Evolutionary conservation across 2,113 vertebrate species (phyloP).

Genomic region (Martes martes): DNA sequence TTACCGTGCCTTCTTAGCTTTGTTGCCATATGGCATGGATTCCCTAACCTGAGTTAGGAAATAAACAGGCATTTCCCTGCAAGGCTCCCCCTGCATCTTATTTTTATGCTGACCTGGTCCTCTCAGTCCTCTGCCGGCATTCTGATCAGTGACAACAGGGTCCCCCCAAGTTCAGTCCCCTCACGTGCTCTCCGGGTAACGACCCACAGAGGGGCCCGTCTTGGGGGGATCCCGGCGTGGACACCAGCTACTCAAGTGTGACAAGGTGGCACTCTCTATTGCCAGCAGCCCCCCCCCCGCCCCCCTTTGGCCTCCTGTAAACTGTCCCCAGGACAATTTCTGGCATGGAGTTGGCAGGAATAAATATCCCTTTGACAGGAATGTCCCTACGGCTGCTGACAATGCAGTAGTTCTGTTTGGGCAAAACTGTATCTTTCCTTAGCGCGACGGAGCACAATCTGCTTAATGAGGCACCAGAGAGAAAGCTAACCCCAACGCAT

Average conservation of each 20-base stretch:
- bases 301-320: not conserved
- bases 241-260: not conserved
- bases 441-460: not conserved
- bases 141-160: not conserved
- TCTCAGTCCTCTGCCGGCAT: not conserved
- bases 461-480: not conserved
- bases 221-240: accelerated
- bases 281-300: not conserved
- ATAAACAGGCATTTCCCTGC: not conserved
- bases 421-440: not conserved
- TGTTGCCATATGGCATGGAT: not conserved
- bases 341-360: not conserved
- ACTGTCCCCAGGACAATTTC: not conserved
- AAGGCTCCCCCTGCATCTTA: not conserved
- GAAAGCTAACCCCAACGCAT: not conserved
- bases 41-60: not conserved
- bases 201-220: accelerated
- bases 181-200: not conserved
- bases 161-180: not conserved
- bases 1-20: not conserved
- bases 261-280: not conserved
- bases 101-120: not conserved
- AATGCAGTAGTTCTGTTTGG: not conserved
- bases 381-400: not conserved
- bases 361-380: not conserved